phyloP scores from a whole-genome alignment of 2,797 vertebrate species.

The Darevskia mixta region DNA sequence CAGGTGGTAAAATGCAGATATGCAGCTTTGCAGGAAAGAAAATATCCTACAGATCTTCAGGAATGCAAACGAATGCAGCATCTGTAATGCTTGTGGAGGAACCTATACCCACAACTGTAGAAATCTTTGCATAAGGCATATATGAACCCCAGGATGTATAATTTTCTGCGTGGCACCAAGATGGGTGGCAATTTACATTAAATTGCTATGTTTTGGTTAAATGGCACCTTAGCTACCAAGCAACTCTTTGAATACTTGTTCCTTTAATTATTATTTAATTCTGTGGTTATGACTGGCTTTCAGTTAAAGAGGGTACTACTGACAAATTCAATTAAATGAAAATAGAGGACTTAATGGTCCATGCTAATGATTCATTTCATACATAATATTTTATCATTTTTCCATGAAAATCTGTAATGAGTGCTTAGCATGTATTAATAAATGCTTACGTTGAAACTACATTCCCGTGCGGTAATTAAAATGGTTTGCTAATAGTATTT shows the following conservation, averaged over 20 bases:
- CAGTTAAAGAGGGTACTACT: slow-evolving; percentile 94
- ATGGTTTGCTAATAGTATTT: slow-evolving; percentile 79
- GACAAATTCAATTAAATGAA: slow-evolving; percentile 98
- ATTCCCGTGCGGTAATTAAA: slow-evolving; percentile 82
- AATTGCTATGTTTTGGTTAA: slow-evolving; percentile 88
- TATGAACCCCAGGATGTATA: slow-evolving; percentile 80
- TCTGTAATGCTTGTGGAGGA: not conserved
- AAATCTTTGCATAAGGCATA: slow-evolving; percentile 77
- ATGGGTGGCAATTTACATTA: slow-evolving; percentile 87
- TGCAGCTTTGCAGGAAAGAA: not conserved
- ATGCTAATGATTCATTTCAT: slow-evolving; percentile 95
- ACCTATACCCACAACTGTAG: slow-evolving; percentile 55
- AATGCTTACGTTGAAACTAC: slow-evolving; percentile 81
- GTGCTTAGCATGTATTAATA: slow-evolving; percentile 86
- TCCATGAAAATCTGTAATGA: slow-evolving; percentile 90
- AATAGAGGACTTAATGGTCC: slow-evolving; percentile 94
- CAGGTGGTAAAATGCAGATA: not conserved
- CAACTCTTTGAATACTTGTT: slow-evolving; percentile 89
- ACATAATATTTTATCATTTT: slow-evolving; percentile 92
- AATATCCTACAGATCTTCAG: not conserved
- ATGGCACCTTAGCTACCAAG: slow-evolving; percentile 86
- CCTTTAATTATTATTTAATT: slow-evolving; percentile 94
- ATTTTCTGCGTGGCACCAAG: slow-evolving; percentile 82
- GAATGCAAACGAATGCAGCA: not conserved
- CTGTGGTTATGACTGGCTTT: slow-evolving; percentile 90